Base-by-base conservation (phyloP, 2,113 vertebrate species). In the Daubentonia madagascariensis region DNA sequence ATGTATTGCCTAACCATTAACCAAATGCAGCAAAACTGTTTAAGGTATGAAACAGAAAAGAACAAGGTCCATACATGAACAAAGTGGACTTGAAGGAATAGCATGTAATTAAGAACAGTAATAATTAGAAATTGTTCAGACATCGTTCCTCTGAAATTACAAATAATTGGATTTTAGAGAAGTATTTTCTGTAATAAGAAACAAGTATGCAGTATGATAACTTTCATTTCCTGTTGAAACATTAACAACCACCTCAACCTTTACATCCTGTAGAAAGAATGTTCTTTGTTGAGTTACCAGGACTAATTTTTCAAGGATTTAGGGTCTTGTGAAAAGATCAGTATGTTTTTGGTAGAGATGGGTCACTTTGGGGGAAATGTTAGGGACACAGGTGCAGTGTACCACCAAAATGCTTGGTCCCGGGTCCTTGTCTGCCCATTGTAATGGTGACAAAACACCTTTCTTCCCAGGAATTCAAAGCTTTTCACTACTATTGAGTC, bases 81-180 rank as follows among this genome's bases (percentile, higher is more conserved):
- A 68, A 45, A 83, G 22, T 16, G 48, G 67, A 28, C 73, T 63
- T 93, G 89, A 89, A 94, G 59, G 61, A 81, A 57, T 10, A 48
- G 37, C 37, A 28, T 8, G 2, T 16, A 37, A 30, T 25, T 68
- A 92, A 91, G 78, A 91, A 85, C 72, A 91, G 35, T 43, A 68
- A 94, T 43, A 72, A 89, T 8, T 43, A 72, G 17, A 89, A 8
- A 2, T 8, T 45, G 12, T 70, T 20, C 35, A 54, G 16, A 50
- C n/a, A 3, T 54, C 3, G 1, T 61, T 73, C 22, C 50, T 96
- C 83, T 50, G 50, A 92, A 81, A 72, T 50, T 9, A 30, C 17
- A 45, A 86, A 40, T 80, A 76, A 32, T n/a, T 73, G 85, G 23
- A 61, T 63, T 93, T 85, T 85, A 88, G 72, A 72, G 59, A 85